Evolutionary conservation across 2,113 vertebrate species (phyloP).

Genomic region (Xenus cinereus): DNA sequence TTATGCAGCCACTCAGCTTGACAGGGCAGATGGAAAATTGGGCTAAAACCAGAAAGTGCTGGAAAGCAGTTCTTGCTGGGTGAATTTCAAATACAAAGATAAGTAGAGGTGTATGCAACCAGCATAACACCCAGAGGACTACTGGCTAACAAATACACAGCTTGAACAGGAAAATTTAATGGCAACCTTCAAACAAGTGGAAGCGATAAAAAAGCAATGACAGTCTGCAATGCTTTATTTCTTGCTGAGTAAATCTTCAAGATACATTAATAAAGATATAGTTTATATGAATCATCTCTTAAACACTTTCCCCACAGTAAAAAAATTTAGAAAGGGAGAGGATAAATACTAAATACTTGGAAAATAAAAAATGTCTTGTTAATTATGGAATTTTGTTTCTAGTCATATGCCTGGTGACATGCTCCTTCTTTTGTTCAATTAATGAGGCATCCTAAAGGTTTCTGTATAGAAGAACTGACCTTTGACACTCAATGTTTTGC

Average conservation of each 20-base stretch:
- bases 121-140: not conserved
- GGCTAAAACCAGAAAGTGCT: not conserved
- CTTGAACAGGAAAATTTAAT: not conserved
- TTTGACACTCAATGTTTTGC: not conserved
- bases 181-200: not conserved
- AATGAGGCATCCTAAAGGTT: not conserved
- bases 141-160: not conserved
- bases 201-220: not conserved
- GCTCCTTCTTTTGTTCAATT: not conserved
- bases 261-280: not conserved
- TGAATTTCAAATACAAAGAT: slow-evolving; percentile 9
- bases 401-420: not conserved
- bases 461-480: not conserved
- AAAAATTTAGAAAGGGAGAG: not conserved
- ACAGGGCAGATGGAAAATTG: slow-evolving; percentile 40
- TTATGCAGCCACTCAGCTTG: slow-evolving; percentile 21
- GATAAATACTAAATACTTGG: not conserved
- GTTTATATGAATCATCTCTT: not conserved
- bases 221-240: not conserved
- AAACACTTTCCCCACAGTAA: not conserved
- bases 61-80: not conserved
- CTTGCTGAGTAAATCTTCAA: not conserved
- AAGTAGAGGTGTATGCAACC: not conserved
- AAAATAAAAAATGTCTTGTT: not conserved
- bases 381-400: not conserved